Percentiles rank a stretch among this genome's conserved stretches.
Evolutionary conservation across 2,888 invertebrate species (phyloP).

Genomic region (Polylopha cassiicola): DNA sequence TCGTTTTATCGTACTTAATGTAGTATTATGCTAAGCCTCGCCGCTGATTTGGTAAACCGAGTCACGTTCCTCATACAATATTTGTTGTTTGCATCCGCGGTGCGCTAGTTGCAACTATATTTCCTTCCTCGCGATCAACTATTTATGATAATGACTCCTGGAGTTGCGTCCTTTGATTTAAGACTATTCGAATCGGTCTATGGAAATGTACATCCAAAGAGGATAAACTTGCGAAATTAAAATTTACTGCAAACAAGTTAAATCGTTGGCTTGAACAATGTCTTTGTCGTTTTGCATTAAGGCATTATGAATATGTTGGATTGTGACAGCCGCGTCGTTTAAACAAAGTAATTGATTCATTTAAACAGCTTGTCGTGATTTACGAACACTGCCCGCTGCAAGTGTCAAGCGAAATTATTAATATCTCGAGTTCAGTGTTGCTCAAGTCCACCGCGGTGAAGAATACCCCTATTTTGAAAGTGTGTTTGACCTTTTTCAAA

Average conservation of each 20-base stretch:
- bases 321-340: conserved; percentile 21
- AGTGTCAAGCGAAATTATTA: conserved; percentile 7
- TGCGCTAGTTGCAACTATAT: conserved; percentile 53
- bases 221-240: conserved; percentile 20
- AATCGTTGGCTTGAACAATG: conserved; percentile 19
- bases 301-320: conserved; percentile 15
- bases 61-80: conserved; percentile 59
- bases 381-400: conserved; percentile 6
- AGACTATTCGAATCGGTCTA: conserved; percentile 54
- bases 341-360: conserved; percentile 20
- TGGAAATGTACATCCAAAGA: conserved; percentile 14
- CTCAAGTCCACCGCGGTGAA: no score
- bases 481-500: no score
- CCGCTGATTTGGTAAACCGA: conserved; percentile 72
- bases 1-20: conserved; percentile 26
- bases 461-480: no score
- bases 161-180: conserved; percentile 46
- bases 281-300: conserved; percentile 12
- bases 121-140: conserved; percentile 50
- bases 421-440: no score
- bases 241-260: conserved; percentile 16
- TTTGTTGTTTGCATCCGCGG: conserved; percentile 55
- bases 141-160: conserved; percentile 61
- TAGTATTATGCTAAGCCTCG: conserved; percentile 67
- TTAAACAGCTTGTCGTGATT: conserved; percentile 11